These are phyloP conservation scores for Grammomys surdaster DNA, from an alignment of 2,113 vertebrate species.

Conservation along the genomic window DNA sequence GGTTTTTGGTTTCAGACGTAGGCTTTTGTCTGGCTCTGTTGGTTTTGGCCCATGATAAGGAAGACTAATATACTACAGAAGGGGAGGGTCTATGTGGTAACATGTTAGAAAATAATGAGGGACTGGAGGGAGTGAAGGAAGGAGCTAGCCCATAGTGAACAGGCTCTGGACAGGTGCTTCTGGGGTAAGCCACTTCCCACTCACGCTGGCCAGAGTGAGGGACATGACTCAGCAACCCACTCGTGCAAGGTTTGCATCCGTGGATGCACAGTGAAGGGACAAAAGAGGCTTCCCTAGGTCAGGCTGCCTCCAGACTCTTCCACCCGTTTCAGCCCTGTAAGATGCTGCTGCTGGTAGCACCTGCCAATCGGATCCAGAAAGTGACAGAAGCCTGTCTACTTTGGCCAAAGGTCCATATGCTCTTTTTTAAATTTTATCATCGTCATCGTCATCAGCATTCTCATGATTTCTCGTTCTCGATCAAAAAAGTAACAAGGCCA, in stretches of 20 bases:
- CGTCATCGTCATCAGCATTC: background rate
- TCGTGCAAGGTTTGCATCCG: background rate
- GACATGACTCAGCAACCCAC: background rate
- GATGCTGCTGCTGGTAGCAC: background rate
- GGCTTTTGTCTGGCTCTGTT: background rate
- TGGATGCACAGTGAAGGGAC: background rate
- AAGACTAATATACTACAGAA: background rate
- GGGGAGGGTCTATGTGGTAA: background rate
- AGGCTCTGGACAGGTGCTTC: background rate
- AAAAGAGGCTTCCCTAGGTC: background rate
- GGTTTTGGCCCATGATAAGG: background rate
- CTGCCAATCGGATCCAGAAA: background rate
- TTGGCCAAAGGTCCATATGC: background rate
- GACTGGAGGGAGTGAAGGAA: background rate
- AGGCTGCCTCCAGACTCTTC: background rate
- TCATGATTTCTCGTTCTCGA: background rate
- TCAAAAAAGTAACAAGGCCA: slow-evolving; percentile 2
- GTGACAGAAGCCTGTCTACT: background rate
- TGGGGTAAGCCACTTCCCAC: background rate
- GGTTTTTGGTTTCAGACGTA: background rate
- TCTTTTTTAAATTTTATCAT: background rate
- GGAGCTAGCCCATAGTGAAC: background rate
- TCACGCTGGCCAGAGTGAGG: background rate
- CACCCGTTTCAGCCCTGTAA: background rate
- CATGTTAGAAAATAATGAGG: background rate